Conservation (phyloP, 2,888 invertebrate species). For the Didymodactylos carnosus region DNA sequence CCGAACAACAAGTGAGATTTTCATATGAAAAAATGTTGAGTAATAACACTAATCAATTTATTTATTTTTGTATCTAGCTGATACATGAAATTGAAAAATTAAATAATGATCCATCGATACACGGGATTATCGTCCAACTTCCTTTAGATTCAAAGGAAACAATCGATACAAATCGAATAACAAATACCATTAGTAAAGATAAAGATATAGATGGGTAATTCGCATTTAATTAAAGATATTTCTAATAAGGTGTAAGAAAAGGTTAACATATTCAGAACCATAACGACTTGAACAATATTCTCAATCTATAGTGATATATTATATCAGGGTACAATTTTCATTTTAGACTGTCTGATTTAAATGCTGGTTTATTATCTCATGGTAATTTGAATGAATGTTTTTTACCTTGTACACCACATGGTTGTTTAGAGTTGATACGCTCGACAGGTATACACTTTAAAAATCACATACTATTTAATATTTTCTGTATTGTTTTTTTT, state of each 20-base stretch:
- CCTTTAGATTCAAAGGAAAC: conserved; percentile 49
- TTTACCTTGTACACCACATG: conserved; percentile 85
- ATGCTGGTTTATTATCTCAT: conserved; percentile 72
- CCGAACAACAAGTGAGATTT: neutral
- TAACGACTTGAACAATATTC: neutral
- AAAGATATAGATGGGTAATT: conserved; percentile 93
- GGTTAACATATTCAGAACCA: neutral
- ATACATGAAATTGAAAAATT: conserved; percentile 49
- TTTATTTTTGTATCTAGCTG: conserved; percentile 26
- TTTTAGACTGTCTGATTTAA: conserved; percentile 64
- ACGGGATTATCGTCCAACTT: conserved; percentile 78
- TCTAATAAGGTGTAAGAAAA: neutral
- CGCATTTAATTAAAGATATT: too few relatives aligned
- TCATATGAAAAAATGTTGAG: too few relatives aligned
- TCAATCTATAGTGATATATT: neutral
- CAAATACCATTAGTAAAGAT: conserved; percentile 50
- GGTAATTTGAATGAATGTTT: conserved; percentile 63
- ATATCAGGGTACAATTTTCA: neutral
- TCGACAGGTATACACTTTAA: conserved; percentile 35
- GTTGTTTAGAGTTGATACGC: conserved; percentile 74
- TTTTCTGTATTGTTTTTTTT: neutral
- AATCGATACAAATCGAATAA: conserved; percentile 60
- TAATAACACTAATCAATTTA: neutral
- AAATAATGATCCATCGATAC: conserved; percentile 61
- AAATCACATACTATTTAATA: neutral